Conservation (phyloP, 92 coral and sea anemone species). For the Zoanthus solanderi region DNA sequence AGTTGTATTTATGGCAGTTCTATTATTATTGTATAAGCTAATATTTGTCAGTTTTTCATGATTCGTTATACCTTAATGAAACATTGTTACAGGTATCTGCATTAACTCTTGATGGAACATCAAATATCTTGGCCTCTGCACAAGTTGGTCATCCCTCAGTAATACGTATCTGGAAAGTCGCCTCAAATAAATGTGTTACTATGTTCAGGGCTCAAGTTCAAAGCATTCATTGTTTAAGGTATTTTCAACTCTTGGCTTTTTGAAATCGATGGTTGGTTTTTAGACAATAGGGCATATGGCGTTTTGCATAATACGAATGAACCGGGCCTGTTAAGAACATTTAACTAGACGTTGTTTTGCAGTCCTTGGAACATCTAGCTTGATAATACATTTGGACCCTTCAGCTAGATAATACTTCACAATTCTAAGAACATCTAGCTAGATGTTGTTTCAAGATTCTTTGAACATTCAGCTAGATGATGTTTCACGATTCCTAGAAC, state of each 20-base stretch:
- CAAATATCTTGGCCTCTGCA: constrained; percentile 89
- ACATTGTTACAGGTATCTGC: constrained; percentile 81
- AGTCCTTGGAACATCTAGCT: no score
- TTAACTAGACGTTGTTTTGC: no score
- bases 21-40: neutral
- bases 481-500: no score
- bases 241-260: neutral
- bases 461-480: no score
- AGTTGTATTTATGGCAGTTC: neutral
- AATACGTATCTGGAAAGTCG: constrained; percentile 92
- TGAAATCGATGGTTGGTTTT: neutral
- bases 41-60: neutral
- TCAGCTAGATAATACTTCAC: no score
- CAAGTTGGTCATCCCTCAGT: constrained; percentile 93
- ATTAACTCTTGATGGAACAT: constrained; percentile 88
- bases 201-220: constrained; percentile 91
- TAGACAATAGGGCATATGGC: neutral
- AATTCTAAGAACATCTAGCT: no score
- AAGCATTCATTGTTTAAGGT: constrained; percentile 91
- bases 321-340: no score
- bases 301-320: no score
- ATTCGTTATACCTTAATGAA: neutral
- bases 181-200: constrained; percentile 83
- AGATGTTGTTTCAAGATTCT: no score
- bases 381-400: no score